These are phyloP conservation scores for Scaptomyza cyrtandrae DNA, from an alignment of 2,888 invertebrate species.

Conservation along the genomic window DNA sequence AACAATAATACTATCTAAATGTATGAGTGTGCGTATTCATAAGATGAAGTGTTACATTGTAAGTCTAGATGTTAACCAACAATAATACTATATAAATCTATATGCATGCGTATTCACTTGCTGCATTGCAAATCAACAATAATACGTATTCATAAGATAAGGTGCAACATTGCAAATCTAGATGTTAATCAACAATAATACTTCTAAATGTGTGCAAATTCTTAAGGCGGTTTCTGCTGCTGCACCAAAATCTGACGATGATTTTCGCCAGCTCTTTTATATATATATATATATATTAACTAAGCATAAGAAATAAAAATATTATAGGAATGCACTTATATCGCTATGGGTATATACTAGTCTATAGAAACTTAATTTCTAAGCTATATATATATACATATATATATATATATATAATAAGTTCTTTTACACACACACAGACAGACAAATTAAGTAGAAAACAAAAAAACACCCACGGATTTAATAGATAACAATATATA, in stretches of 20 bases:
- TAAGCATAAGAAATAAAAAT: constrained; percentile 5
- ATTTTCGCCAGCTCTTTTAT: constrained; percentile 82
- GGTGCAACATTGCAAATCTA: too few relatives aligned
- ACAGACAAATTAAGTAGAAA: background rate
- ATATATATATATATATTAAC: constrained; percentile 21
- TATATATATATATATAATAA: constrained; percentile 8
- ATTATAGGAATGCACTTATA: constrained; percentile 6
- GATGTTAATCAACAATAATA: too few relatives aligned
- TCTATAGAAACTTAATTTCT: constrained; percentile 5
- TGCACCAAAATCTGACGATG: constrained; percentile 78
- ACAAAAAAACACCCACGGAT: background rate
- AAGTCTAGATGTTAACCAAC: too few relatives aligned
- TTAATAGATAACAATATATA: background rate
- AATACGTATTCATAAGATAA: too few relatives aligned
- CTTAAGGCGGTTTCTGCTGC: background rate
- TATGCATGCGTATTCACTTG: too few relatives aligned
- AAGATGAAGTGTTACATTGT: constrained; percentile 2
- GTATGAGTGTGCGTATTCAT: constrained; percentile 9
- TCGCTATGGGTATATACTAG: constrained; percentile 8
- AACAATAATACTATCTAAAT: constrained; percentile 1
- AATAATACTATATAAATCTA: too few relatives aligned
- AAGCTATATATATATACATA: constrained; percentile 17
- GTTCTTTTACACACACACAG: background rate
- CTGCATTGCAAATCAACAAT: too few relatives aligned
- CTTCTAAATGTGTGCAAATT: too few relatives aligned